A percentile compares a stretch with the other conserved stretches of the same genome.
Conservation (phyloP, 2,113 vertebrate genomes). For the Ceyx margarethae region DNA sequence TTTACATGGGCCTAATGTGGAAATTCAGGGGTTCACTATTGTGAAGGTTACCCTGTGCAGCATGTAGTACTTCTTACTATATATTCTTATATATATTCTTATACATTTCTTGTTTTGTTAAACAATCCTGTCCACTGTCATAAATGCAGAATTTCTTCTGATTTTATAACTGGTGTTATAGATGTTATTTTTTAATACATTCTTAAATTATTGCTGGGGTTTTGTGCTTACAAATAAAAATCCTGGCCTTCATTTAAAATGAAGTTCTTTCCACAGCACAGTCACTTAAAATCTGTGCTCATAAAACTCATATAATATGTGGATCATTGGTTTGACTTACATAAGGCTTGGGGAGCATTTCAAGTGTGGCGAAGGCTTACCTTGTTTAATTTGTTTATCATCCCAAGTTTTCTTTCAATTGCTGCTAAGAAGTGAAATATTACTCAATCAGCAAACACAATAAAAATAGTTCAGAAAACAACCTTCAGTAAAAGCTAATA, state of each 20-base stretch:
- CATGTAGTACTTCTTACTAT: neutral
- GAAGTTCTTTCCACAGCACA: neutral
- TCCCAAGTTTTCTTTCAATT: constrained; percentile 31
- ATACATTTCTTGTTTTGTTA: neutral
- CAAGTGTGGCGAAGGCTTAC: neutral
- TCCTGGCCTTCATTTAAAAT: neutral
- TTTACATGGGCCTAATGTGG: neutral
- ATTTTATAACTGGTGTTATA: neutral
- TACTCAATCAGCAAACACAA: constrained; percentile 63
- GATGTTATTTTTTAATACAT: neutral
- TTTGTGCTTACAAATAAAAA: neutral
- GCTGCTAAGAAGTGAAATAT: constrained; percentile 61
- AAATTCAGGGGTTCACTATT: neutral
- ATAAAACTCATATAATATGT: neutral
- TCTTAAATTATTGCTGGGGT: neutral
- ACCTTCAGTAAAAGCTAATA: constrained; percentile 34
- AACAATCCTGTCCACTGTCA: neutral
- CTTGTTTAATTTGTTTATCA: constrained; percentile 22
- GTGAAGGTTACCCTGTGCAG: neutral
- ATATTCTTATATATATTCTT: neutral
- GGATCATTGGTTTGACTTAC: neutral
- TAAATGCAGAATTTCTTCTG: neutral
- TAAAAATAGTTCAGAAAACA: constrained; percentile 50
- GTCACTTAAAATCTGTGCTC: neutral
- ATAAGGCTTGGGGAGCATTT: neutral